Evolutionary conservation across 2,888 invertebrate species (phyloP), one percentile per base, ranked within the genome.

Genomic region (Meiosimyza decipiens): DNA sequence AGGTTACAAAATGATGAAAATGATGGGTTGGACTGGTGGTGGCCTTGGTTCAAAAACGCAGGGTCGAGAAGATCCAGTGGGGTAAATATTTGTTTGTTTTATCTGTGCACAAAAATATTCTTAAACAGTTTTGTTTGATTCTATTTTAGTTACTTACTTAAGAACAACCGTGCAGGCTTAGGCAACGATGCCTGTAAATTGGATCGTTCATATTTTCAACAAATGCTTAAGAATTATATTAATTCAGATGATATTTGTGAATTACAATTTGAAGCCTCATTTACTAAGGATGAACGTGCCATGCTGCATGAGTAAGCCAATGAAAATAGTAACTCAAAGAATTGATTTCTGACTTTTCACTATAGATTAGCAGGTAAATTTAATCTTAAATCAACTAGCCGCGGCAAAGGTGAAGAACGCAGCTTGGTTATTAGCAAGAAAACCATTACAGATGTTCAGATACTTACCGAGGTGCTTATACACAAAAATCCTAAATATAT

Each of bases 11-110:
- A 90, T 94, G 86, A 90, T 94, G 89, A 87, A 88, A 52, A 86
- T 89, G 71, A 93, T 93, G 92, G 94, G 94, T 0, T 94, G 93
- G 93, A 86, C 88, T 6, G 93, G 93, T 2, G 93, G 93, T 6
- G 92, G 92, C 0, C 86, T 94, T 3, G 94, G 93, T 0, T 87
- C 88, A 1, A 86, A 89, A 1, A 90, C 89, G 0, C 88, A 89
- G 63, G 94, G 94, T 1, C 91, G 92, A 51, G 89, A 88, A 0
- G 91, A 92, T 76, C 93, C 93, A 0, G 86, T 91, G 0, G 82
- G 84, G 83, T 86, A 77, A 15, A 52, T 22, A 66, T 50, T 15
- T 49, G 22, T 3, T 22, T 22, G 1, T 28, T 28, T 3, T 28
- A 40, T 9, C 40, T 40, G 11, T 9, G 7, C 40, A 1, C 40